phyloP scores from a whole-genome alignment of 2,113 vertebrate genomes.

The Anguilla japonica region DNA sequence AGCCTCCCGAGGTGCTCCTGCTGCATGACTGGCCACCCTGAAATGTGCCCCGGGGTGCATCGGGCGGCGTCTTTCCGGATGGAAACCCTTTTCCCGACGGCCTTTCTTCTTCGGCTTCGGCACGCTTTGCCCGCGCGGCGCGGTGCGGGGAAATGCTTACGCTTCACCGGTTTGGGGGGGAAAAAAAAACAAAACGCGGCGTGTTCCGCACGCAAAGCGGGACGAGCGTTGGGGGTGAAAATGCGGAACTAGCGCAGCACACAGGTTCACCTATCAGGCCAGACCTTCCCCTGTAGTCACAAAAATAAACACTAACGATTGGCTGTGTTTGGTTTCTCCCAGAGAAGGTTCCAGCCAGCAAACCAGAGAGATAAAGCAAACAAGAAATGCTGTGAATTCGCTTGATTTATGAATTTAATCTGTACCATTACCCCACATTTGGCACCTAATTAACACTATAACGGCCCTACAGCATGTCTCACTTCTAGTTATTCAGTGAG shows the following conservation, averaged over 20 bases:
- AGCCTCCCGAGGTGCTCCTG: not conserved
- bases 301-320: not conserved
- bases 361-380: not conserved
- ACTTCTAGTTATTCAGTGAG: conserved; percentile 3
- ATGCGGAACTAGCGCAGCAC: too few species aligned
- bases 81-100: not conserved
- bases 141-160: not conserved
- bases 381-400: not conserved
- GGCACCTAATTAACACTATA: not conserved
- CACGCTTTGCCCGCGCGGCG: not conserved
- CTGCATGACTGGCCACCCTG: not conserved
- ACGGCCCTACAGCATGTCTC: not conserved
- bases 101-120: not conserved
- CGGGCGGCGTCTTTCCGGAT: not conserved
- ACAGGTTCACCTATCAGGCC: too few species aligned
- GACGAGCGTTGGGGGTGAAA: not conserved
- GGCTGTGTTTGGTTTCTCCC: not conserved
- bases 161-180: not conserved
- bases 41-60: not conserved
- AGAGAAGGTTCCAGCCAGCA: not conserved
- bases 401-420: not conserved
- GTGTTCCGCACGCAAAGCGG: not conserved
- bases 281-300: not conserved
- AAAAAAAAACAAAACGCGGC: not conserved
- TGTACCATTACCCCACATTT: not conserved